A percentile compares a stretch with the other conserved stretches of the same genome.
These are phyloP conservation scores for Dione vanillae DNA, from an alignment of 2,888 invertebrate species.

Conservation along the genomic window DNA sequence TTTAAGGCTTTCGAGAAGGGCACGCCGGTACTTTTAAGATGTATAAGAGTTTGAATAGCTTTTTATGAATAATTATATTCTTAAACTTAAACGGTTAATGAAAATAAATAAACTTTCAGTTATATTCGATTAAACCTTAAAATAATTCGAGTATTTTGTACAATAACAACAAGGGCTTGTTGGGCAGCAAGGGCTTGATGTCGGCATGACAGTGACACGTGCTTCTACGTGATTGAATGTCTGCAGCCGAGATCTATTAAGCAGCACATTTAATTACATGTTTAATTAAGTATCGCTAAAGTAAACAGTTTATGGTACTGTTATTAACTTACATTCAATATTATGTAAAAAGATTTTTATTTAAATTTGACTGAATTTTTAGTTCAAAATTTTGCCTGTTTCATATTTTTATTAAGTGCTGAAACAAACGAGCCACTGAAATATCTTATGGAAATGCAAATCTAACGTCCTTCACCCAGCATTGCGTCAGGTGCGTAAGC, in stretches of 20 bases:
- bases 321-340: too few species aligned
- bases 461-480: neutral
- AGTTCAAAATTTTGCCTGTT: neutral
- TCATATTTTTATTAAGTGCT: constrained; percentile 4
- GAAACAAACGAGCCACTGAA: constrained; percentile 8
- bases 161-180: neutral
- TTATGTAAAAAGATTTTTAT: too few species aligned
- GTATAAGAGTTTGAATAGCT: too few species aligned
- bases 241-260: constrained; percentile 9
- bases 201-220: constrained; percentile 11
- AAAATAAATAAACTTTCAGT: neutral
- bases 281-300: neutral
- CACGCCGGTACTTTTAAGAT: too few species aligned
- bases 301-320: too few species aligned
- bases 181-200: too few species aligned
- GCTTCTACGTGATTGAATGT: constrained; percentile 1
- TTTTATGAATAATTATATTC: too few species aligned
- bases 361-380: neutral
- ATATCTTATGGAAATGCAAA: constrained; percentile 19
- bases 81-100: neutral
- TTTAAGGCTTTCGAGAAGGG: too few species aligned
- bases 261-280: constrained; percentile 10
- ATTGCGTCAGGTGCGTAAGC: constrained; percentile 45
- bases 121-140: neutral
- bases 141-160: constrained; percentile 1